Conservation (phyloP, 2,888 invertebrate species). For the Zonitis immaculata region DNA sequence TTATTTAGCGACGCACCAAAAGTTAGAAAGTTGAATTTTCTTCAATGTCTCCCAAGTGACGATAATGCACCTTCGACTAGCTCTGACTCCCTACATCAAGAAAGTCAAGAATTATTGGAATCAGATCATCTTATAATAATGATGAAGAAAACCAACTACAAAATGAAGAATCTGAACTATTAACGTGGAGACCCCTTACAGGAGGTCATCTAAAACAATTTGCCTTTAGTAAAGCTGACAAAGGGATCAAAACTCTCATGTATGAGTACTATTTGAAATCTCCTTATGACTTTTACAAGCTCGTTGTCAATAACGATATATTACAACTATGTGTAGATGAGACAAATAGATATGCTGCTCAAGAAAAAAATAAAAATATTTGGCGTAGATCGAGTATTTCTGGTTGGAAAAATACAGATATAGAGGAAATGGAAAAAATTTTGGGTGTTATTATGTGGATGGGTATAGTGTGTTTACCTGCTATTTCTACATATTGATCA, state of each 20-base stretch:
- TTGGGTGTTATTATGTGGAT: slow-evolving; percentile 14
- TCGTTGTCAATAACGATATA: slow-evolving; percentile 5
- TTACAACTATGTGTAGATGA: slow-evolving; percentile 8
- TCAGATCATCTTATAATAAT: background rate
- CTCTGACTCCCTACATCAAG: background rate
- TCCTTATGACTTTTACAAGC: slow-evolving; percentile 12
- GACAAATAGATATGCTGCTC: slow-evolving; percentile 17
- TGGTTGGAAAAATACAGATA: slow-evolving; percentile 13
- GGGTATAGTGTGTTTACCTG: slow-evolving; percentile 10
- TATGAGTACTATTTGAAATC: slow-evolving; percentile 7
- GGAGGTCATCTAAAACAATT: slow-evolving; percentile 6
- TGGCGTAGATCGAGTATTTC: slow-evolving; percentile 1
- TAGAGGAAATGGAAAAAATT: slow-evolving; percentile 17
- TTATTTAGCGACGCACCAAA: background rate
- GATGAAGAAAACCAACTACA: slow-evolving; percentile 8
- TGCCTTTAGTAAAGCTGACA: slow-evolving; percentile 3
- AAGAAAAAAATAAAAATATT: slow-evolving; percentile 1
- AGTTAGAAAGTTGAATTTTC: background rate
- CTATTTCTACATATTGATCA: slow-evolving; percentile 16
- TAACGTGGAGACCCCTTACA: slow-evolving; percentile 3
- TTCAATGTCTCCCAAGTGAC: background rate
- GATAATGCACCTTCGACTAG: background rate
- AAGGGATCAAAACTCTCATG: slow-evolving; percentile 1
- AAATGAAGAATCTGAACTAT: slow-evolving; percentile 4
- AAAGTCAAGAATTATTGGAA: background rate